These are phyloP conservation scores for Luffia ferchaultella DNA, from an alignment of 2,888 invertebrate species.

Conservation along the genomic window DNA sequence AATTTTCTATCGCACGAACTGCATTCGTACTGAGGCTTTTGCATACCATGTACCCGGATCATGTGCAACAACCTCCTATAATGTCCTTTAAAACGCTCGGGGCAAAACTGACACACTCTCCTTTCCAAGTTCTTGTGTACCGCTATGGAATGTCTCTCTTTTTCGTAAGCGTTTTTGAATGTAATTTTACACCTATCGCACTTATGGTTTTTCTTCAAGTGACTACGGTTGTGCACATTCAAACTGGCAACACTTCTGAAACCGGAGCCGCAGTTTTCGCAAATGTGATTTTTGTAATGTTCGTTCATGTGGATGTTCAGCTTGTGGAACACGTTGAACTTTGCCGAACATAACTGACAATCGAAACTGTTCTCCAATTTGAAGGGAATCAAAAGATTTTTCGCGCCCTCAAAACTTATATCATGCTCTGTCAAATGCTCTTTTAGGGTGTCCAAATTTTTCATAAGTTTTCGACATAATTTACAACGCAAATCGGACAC, in stretches of 20 bases:
- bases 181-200: slow-evolving; percentile 2
- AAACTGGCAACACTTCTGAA: slow-evolving; percentile 3
- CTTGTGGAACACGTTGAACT: slow-evolving; percentile 1
- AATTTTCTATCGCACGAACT: neutral
- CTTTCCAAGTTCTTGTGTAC: slow-evolving; percentile 3
- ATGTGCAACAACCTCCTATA: slow-evolving; percentile 3
- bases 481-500: slow-evolving; percentile 3
- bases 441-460: neutral
- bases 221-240: slow-evolving; percentile 2
- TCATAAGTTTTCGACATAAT: neutral
- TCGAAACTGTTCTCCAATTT: neutral
- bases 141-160: neutral
- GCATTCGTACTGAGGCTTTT: slow-evolving; percentile 1
- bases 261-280: slow-evolving; percentile 5
- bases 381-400: neutral
- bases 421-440: slow-evolving; percentile 1
- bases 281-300: slow-evolving; percentile 6
- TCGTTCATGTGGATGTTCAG: slow-evolving; percentile 8
- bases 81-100: slow-evolving; percentile 5
- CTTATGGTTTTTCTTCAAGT: neutral
- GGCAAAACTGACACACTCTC: slow-evolving; percentile 4
- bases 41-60: neutral
- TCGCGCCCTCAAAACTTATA: neutral
- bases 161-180: slow-evolving; percentile 3
- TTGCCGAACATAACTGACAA: slow-evolving; percentile 2